A percentile compares a stretch with the other conserved stretches of the same genome.
Evolutionary conservation across 2,888 invertebrate genomes (phyloP).

Genomic region (Ischnus inquisitorius): DNA sequence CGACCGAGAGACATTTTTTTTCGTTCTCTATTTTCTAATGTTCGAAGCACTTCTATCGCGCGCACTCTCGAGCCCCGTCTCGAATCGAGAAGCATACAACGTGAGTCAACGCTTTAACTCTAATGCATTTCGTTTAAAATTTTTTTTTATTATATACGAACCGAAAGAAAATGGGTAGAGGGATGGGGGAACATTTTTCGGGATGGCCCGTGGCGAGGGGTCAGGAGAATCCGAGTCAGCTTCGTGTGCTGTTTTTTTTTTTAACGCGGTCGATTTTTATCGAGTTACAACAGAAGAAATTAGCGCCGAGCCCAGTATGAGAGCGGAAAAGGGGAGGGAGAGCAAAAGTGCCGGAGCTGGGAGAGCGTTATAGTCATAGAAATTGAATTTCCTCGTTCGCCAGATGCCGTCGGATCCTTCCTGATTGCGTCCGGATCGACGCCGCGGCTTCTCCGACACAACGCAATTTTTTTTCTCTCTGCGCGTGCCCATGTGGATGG

Average conservation of each 20-base stretch:
- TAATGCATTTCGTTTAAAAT: neutral
- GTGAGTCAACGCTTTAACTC: neutral
- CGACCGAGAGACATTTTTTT: slow-evolving; percentile 28
- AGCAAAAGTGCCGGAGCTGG: slow-evolving; percentile 38
- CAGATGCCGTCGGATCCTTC: slow-evolving; percentile 79
- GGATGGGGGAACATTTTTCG: slow-evolving; percentile 30
- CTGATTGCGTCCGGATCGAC: slow-evolving; percentile 72
- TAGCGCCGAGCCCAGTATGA: slow-evolving; percentile 69
- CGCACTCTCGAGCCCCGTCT: neutral
- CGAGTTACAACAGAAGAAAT: slow-evolving; percentile 79
- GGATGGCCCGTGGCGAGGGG: slow-evolving; percentile 3
- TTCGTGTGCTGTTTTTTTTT: neutral
- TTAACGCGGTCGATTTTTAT: slow-evolving; percentile 77
- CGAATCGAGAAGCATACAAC: neutral
- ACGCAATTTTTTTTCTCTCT: slow-evolving; percentile 1
- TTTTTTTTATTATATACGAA: neutral
- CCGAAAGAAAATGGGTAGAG: neutral
- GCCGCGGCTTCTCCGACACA: slow-evolving; percentile 24
- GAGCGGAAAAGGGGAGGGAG: slow-evolving; percentile 22
- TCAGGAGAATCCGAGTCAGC: neutral
- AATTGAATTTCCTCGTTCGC: slow-evolving; percentile 82
- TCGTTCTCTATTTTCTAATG: slow-evolving; percentile 37
- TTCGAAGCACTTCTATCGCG: neutral
- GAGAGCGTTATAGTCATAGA: slow-evolving; percentile 73
- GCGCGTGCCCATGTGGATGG: slow-evolving; percentile 13